phyloP scores from a whole-genome alignment of 1,140 invertebrate species.

The Mizuhopecten yessoensis region DNA sequence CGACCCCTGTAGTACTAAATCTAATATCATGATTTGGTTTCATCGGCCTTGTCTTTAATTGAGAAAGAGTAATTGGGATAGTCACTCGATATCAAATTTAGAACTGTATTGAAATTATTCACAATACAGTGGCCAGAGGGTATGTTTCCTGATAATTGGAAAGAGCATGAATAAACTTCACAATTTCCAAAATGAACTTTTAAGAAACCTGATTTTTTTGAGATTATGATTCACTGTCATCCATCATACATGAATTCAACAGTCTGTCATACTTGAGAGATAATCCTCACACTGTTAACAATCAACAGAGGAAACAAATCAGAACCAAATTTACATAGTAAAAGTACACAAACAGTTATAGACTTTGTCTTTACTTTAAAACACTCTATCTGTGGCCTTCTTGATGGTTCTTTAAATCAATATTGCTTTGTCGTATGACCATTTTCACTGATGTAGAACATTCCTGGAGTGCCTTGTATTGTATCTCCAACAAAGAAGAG shows the following conservation, averaged over 20 bases:
- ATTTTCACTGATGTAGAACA: too few species aligned
- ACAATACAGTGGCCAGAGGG: conserved; percentile 3
- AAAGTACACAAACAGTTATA: too few species aligned
- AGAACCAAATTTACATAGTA: too few species aligned
- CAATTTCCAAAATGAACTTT: background rate
- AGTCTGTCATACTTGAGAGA: background rate
- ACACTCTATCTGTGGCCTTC: too few species aligned
- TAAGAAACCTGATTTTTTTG: background rate
- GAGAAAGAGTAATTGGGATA: conserved; percentile 7
- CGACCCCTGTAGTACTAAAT: background rate
- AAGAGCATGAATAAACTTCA: background rate
- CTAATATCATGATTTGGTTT: conserved; percentile 25
- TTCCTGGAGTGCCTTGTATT: too few species aligned
- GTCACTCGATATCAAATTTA: conserved; percentile 20
- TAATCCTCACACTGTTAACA: too few species aligned
- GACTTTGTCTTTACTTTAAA: too few species aligned
- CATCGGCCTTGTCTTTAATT: background rate
- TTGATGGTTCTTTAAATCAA: too few species aligned
- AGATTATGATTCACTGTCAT: background rate
- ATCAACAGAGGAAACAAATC: too few species aligned
- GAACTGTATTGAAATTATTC: conserved; percentile 1
- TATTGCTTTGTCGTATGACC: too few species aligned
- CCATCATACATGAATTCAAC: background rate
- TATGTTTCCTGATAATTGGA: background rate
- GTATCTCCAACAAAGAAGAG: too few species aligned